phyloP scores from a whole-genome alignment of 2,113 vertebrate species.

The Xenopus laevis region DNA sequence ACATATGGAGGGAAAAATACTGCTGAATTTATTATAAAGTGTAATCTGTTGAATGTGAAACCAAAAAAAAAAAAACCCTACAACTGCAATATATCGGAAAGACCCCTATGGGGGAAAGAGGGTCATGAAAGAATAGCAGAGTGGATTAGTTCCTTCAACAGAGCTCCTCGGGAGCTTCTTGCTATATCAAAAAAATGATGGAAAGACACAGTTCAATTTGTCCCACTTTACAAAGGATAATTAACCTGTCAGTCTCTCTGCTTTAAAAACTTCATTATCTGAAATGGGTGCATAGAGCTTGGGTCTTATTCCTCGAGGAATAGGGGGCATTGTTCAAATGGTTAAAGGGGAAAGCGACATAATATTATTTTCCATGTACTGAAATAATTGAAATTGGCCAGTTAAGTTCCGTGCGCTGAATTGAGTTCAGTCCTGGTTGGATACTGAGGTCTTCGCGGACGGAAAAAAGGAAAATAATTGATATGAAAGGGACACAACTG shows the following conservation, averaged over 20 bases:
- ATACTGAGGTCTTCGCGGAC: conserved; percentile 4
- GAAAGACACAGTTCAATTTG: conserved; percentile 98
- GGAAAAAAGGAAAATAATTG: not conserved
- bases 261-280: conserved; percentile 93
- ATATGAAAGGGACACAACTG: conserved; percentile 47
- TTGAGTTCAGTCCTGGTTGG: conserved; percentile 45
- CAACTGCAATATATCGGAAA: conserved; percentile 64
- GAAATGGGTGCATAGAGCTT: conserved; percentile 65
- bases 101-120: conserved; percentile 66
- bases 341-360: conserved; percentile 18
- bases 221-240: conserved; percentile 98
- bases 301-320: conserved; percentile 59
- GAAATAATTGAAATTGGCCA: conserved; percentile 58
- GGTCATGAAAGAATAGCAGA: conserved; percentile 70
- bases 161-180: conserved; percentile 76
- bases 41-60: conserved; percentile 78
- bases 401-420: conserved; percentile 65
- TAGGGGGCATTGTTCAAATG: conserved; percentile 53
- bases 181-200: conserved; percentile 90
- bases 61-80: conserved; percentile 53
- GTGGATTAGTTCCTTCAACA: conserved; percentile 77
- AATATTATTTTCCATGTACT: conserved; percentile 46
- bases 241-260: conserved; percentile 97
- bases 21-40: conserved; percentile 78
- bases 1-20: conserved; percentile 78